phyloP scores from a whole-genome alignment of 2,113 vertebrate species.

The Hyla sarda region DNA sequence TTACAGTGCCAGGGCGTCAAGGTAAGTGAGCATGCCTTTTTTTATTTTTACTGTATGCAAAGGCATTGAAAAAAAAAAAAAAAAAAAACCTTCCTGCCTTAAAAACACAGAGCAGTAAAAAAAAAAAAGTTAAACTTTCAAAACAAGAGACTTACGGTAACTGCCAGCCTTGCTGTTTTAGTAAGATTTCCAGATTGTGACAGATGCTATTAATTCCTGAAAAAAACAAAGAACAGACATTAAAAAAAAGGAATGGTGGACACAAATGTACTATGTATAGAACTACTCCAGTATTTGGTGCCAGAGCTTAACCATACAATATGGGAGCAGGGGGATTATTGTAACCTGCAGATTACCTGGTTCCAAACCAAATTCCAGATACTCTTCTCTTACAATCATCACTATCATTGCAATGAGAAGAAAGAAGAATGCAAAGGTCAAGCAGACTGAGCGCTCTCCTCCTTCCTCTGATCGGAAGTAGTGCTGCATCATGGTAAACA shows the following conservation, averaged over 20 bases:
- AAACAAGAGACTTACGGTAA: conserved; percentile 84
- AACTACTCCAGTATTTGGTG: too few species aligned
- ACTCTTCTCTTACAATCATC: conserved; percentile 86
- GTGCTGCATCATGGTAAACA: conserved; percentile 84
- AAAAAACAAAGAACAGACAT: neutral
- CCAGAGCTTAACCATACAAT: too few species aligned
- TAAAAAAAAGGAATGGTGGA: too few species aligned
- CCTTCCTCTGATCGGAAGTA: conserved; percentile 91
- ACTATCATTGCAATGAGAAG: conserved; percentile 91
- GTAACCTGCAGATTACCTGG: conserved; percentile 78
- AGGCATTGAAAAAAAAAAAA: too few species aligned
- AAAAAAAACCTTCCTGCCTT: too few species aligned
- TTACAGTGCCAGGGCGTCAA: too few species aligned
- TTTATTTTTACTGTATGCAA: too few species aligned
- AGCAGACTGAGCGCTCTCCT: conserved; percentile 91
- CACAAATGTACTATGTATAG: too few species aligned
- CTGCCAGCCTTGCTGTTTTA: conserved; percentile 83
- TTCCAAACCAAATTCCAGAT: conserved; percentile 92
- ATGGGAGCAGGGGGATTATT: too few species aligned
- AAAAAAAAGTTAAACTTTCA: neutral
- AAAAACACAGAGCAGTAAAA: too few species aligned
- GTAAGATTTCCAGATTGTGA: conserved; percentile 81
- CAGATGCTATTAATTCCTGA: conserved; percentile 80
- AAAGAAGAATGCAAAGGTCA: conserved; percentile 87
- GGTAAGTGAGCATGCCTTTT: too few species aligned